A percentile compares a stretch with the other conserved stretches of the same genome.
These are phyloP conservation scores for Drosophila lutescens DNA, from an alignment of 2,888 invertebrate species.

Conservation along the genomic window DNA sequence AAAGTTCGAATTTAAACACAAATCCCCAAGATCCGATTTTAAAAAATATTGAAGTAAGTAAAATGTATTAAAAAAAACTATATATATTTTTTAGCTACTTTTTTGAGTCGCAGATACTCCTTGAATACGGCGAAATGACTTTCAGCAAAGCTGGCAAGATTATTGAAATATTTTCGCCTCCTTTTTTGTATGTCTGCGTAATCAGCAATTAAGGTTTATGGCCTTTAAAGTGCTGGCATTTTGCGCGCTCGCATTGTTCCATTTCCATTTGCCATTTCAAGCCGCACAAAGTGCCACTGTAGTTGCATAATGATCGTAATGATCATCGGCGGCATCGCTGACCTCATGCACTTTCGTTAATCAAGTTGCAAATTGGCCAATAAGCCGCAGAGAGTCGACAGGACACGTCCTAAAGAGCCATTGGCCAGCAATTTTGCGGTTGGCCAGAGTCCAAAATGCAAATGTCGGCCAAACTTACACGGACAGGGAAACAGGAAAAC, in stretches of 20 bases:
- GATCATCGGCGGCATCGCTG: slow-evolving; percentile 4
- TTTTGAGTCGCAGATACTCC: not conserved
- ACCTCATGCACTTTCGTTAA: slow-evolving; percentile 54
- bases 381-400: slow-evolving; percentile 58
- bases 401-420: slow-evolving; percentile 49
- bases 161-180: slow-evolving; percentile 56
- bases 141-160: slow-evolving; percentile 31
- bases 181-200: slow-evolving; percentile 40
- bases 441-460: slow-evolving; percentile 47
- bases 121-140: too few relatives aligned
- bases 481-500: not conserved
- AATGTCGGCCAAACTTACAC: slow-evolving; percentile 17
- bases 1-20: too few relatives aligned
- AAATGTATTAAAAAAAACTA: too few relatives aligned
- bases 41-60: too few relatives aligned
- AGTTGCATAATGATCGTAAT: slow-evolving; percentile 11
- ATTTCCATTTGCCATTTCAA: slow-evolving; percentile 5
- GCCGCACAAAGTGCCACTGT: slow-evolving; percentile 18
- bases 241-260: slow-evolving; percentile 4
- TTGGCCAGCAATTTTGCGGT: slow-evolving; percentile 46
- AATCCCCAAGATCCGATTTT: too few relatives aligned
- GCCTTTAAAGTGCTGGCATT: slow-evolving; percentile 52
- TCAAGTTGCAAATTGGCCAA: slow-evolving; percentile 71
- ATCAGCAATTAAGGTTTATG: slow-evolving; percentile 72
- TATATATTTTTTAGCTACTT: too few relatives aligned